These are phyloP conservation scores for Vultur gryphus DNA, from an alignment of 2,797 vertebrate genomes.

Conservation along the genomic window DNA sequence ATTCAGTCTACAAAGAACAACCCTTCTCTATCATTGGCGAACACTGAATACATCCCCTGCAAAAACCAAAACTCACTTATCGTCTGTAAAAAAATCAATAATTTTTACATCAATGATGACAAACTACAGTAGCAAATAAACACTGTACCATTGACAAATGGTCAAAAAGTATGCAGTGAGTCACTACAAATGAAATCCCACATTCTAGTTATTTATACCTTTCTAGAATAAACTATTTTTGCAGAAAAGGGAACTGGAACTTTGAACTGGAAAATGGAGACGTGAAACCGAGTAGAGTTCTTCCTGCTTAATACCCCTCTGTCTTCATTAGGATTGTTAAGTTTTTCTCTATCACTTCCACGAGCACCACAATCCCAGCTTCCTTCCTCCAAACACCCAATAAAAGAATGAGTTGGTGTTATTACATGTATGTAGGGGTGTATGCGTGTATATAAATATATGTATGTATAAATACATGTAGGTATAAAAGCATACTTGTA, in stretches of 20 bases:
- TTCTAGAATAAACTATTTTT: not conserved
- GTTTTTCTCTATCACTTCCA: not conserved
- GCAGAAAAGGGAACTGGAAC: not conserved
- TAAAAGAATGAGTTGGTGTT: not conserved
- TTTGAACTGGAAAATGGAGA: not conserved
- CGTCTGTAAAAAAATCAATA: not conserved
- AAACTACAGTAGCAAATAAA: not conserved
- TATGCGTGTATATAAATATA: fast-evolving
- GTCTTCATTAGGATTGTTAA: too few relatives aligned
- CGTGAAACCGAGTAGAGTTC: not conserved
- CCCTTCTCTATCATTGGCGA: not conserved
- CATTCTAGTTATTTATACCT: too few relatives aligned
- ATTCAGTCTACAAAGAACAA: not conserved
- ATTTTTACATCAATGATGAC: not conserved
- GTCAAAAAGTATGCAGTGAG: not conserved
- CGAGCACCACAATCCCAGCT: not conserved
- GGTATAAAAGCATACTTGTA: too few relatives aligned
- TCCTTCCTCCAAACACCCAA: too few relatives aligned
- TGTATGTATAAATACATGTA: too few relatives aligned
- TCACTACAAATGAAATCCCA: not conserved
- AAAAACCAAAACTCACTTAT: not conserved
- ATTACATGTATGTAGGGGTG: fast-evolving
- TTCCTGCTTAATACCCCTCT: not conserved
- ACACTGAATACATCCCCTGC: not conserved
- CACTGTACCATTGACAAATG: not conserved